phyloP scores from a whole-genome alignment of 2,888 invertebrate genomes.

The Drosophila formosana region DNA sequence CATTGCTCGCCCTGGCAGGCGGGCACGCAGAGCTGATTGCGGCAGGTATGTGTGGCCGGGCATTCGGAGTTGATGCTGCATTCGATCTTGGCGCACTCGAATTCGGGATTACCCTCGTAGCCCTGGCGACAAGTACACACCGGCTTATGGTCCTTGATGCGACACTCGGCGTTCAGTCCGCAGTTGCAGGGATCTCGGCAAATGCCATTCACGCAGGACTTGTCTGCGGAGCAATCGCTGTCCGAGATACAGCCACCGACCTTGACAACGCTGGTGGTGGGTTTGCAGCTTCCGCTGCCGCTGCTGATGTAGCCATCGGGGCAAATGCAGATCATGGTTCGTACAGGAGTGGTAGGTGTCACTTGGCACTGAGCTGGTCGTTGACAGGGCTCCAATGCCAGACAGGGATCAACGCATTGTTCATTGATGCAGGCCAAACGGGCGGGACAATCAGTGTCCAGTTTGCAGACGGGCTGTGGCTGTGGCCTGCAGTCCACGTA shows the following conservation, averaged over 20 bases:
- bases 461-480: constrained; percentile 90
- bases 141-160: constrained; percentile 93
- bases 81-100: constrained; percentile 91
- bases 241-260: constrained; percentile 91
- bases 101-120: constrained; percentile 93
- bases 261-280: constrained; percentile 88
- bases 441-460: constrained; percentile 93
- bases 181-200: constrained; percentile 94
- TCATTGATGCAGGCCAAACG: constrained; percentile 92
- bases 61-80: constrained; percentile 92
- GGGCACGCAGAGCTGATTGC: constrained; percentile 92
- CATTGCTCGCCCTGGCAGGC: constrained; percentile 92
- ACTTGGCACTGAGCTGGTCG: constrained; percentile 93
- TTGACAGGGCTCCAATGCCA: constrained; percentile 91
- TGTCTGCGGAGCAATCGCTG: constrained; percentile 91
- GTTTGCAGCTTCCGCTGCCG: constrained; percentile 92
- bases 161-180: constrained; percentile 93
- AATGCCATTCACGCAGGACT: constrained; percentile 92
- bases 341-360: constrained; percentile 91
- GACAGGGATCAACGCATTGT: constrained; percentile 93
- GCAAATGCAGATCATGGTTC: constrained; percentile 95
- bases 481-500: constrained; percentile 92
- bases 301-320: constrained; percentile 95
- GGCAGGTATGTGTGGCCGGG: constrained; percentile 92
- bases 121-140: constrained; percentile 94